phyloP scores from a whole-genome alignment of 2,888 invertebrate genomes.

The Margaritifera margaritifera region DNA sequence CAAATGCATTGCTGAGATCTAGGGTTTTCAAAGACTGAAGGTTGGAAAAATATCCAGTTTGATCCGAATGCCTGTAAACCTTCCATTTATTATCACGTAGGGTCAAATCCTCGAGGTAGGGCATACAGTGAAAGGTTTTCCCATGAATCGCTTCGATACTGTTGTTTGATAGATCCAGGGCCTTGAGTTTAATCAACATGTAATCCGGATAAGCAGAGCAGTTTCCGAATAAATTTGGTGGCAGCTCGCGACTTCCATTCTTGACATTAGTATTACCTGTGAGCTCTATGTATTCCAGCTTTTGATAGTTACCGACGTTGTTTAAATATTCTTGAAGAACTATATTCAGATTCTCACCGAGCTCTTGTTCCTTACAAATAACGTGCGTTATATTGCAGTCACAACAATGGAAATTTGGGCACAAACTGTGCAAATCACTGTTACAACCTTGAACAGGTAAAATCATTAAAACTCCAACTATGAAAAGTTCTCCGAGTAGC shows the following conservation, averaged over 20 bases:
- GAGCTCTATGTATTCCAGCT: too few species aligned
- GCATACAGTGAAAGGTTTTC: constrained; percentile 48
- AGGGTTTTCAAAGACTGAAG: constrained; percentile 29
- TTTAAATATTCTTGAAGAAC: too few species aligned
- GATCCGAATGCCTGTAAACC: constrained; percentile 23
- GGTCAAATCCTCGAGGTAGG: constrained; percentile 30
- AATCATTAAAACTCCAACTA: too few species aligned
- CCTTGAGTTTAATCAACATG: constrained; percentile 17
- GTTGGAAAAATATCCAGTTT: constrained; percentile 37
- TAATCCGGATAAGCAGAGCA: constrained; percentile 25
- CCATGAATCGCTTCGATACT: constrained; percentile 42
- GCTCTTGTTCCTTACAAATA: too few species aligned
- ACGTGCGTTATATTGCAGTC: too few species aligned
- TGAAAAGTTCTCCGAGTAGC: too few species aligned
- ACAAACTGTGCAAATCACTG: too few species aligned
- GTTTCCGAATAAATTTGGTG: constrained; percentile 38
- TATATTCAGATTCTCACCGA: too few species aligned
- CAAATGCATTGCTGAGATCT: constrained; percentile 42
- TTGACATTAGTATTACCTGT: too few species aligned
- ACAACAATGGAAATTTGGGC: too few species aligned
- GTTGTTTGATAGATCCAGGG: constrained; percentile 38
- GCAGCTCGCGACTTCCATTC: constrained; percentile 23
- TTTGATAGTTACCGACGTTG: too few species aligned
- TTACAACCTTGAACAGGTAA: too few species aligned
- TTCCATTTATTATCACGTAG: constrained; percentile 44